Conservation (phyloP, 2,888 invertebrate genomes). For the Sesamia inferens region DNA sequence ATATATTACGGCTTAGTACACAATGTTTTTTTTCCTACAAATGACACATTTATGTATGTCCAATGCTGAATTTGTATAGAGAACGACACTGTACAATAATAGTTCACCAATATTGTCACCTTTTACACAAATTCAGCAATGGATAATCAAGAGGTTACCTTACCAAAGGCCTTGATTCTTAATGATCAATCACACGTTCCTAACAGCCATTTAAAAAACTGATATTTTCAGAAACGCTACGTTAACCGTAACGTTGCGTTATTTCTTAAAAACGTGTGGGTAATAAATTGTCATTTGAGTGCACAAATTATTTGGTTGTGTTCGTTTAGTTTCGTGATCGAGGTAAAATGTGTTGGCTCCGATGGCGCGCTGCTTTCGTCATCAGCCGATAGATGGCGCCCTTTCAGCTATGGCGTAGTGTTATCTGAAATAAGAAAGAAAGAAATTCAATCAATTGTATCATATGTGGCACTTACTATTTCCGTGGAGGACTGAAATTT, state of each 20-base stretch:
- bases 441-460: neutral
- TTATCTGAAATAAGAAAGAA: constrained; percentile 81
- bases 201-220: neutral
- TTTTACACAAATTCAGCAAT: constrained; percentile 19
- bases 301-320: constrained; percentile 69
- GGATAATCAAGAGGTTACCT: neutral
- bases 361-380: constrained; percentile 69
- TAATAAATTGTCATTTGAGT: constrained; percentile 42
- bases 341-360: constrained; percentile 78
- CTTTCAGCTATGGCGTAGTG: constrained; percentile 78
- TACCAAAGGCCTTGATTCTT: neutral
- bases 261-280: constrained; percentile 10
- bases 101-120: neutral
- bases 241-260: constrained; percentile 10
- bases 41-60: constrained; percentile 13
- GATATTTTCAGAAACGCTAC: neutral
- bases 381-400: constrained; percentile 75
- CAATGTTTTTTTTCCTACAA: constrained; percentile 26
- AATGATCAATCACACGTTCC: constrained; percentile 9
- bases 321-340: constrained; percentile 75
- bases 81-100: neutral
- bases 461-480: neutral
- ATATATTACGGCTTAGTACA: constrained; percentile 37
- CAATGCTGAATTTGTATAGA: constrained; percentile 19
- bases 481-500: neutral